Percentiles rank a stretch among this genome's conserved stretches.
Evolutionary conservation across 2,888 invertebrate species (phyloP).

Genomic region (Aleiodes alternator): DNA sequence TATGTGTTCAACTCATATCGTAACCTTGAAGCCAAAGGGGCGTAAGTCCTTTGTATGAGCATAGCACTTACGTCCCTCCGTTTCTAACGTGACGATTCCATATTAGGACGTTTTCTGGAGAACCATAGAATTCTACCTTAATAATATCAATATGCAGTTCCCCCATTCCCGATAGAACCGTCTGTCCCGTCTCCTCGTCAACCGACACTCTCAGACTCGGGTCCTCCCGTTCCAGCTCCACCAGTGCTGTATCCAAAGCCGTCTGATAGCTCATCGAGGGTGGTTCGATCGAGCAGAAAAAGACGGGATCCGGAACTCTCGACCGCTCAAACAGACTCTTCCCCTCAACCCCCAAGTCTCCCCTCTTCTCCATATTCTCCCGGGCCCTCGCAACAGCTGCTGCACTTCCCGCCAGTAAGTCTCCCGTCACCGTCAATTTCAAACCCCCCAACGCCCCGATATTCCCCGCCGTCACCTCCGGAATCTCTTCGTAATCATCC

Average conservation of each 20-base stretch:
- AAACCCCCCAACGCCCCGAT: constrained; percentile 93
- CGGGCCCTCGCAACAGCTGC: constrained; percentile 80
- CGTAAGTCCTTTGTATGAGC: too few species aligned
- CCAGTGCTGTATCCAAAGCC: constrained; percentile 87
- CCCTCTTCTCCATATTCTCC: constrained; percentile 72
- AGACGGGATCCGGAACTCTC: constrained; percentile 93
- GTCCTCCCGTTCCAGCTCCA: constrained; percentile 90
- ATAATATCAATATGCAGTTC: constrained; percentile 97
- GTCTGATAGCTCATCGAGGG: constrained; percentile 86
- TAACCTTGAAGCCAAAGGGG: too few species aligned
- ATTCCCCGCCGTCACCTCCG: constrained; percentile 83
- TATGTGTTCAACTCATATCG: too few species aligned
- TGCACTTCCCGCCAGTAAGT: constrained; percentile 82
- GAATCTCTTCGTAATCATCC: constrained; percentile 90
- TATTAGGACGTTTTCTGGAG: too few species aligned
- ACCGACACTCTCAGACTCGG: constrained; percentile 88
- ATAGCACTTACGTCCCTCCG: too few species aligned
- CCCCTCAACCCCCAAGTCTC: constrained; percentile 67
- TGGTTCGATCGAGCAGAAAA: constrained; percentile 97
- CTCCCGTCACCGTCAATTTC: constrained; percentile 87
- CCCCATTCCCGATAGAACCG: constrained; percentile 95
- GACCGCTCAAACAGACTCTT: constrained; percentile 77
- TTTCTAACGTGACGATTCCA: too few species aligned
- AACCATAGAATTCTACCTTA: too few species aligned
- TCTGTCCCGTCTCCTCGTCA: constrained; percentile 90